A percentile compares a stretch with the other conserved stretches of the same genome.
These are phyloP conservation scores for Adelphocoris suturalis DNA, from an alignment of 2,888 invertebrate genomes.

Conservation along the genomic window DNA sequence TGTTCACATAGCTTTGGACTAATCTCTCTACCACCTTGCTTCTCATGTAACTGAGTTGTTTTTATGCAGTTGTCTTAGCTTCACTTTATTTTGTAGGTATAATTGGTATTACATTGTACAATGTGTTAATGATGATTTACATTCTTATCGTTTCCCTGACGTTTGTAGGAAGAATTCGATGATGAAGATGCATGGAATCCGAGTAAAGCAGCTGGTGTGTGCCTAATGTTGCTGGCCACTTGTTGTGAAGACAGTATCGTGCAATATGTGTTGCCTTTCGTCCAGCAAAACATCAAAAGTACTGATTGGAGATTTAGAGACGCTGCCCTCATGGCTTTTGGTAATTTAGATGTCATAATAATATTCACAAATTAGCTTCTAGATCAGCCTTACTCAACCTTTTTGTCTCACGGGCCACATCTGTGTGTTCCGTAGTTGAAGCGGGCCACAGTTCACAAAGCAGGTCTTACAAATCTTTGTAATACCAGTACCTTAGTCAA, in stretches of 20 bases:
- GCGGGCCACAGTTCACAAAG: too few species aligned
- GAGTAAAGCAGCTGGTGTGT: constrained; percentile 99
- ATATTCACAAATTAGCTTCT: not conserved
- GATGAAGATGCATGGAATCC: constrained; percentile 99
- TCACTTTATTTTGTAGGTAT: not conserved
- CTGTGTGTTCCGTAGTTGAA: too few species aligned
- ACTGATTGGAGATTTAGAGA: constrained; percentile 95
- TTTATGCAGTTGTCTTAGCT: not conserved
- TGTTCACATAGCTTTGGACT: too few species aligned
- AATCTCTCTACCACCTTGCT: not conserved
- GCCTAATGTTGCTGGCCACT: constrained; percentile 96
- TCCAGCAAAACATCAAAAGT: constrained; percentile 95
- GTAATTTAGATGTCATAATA: constrained; percentile 78
- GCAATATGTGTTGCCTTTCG: constrained; percentile 96
- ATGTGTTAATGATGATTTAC: not conserved
- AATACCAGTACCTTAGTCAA: too few species aligned
- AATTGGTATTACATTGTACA: not conserved
- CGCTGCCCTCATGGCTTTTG: constrained; percentile 99
- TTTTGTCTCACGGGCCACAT: too few species aligned
- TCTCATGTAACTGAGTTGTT: not conserved
- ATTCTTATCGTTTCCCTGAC: not conserved
- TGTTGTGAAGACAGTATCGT: constrained; percentile 99
- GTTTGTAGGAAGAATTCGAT: constrained; percentile 89
- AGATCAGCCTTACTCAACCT: not conserved
- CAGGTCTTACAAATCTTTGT: too few species aligned